These are phyloP conservation scores for Seriola rivoliana DNA, from an alignment of 2,113 vertebrate genomes.

Conservation along the genomic window DNA sequence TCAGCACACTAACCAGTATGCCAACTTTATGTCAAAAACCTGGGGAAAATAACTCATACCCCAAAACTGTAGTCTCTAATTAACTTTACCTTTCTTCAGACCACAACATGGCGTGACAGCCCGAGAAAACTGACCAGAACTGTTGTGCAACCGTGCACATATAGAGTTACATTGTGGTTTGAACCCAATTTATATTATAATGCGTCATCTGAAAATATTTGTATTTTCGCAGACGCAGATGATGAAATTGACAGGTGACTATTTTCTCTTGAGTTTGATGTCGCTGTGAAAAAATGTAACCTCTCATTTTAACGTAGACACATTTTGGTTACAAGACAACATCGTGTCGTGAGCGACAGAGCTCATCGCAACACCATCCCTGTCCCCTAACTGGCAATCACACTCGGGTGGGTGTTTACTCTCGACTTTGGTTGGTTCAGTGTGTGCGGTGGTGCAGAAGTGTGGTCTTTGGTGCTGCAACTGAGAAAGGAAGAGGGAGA, in stretches of 20 bases:
- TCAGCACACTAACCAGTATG: conserved; percentile 38
- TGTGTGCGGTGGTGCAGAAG: conserved; percentile 39
- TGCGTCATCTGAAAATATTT: conserved; percentile 11
- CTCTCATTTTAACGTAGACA: background rate
- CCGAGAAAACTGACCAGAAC: conserved; percentile 76
- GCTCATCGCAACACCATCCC: background rate
- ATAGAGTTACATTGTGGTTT: conserved; percentile 75
- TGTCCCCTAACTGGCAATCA: conserved; percentile 20
- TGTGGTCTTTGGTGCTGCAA: conserved; percentile 21
- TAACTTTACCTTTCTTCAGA: conserved; percentile 82
- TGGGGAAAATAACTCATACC: conserved; percentile 71
- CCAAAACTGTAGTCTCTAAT: conserved; percentile 80
- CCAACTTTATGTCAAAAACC: conserved; percentile 82
- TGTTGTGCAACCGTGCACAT: conserved; percentile 72
- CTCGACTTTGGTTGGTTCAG: conserved; percentile 22
- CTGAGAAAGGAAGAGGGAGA: conserved; percentile 55
- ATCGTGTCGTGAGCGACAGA: background rate
- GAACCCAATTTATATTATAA: conserved; percentile 72
- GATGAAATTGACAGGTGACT: conserved; percentile 69
- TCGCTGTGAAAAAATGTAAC: background rate
- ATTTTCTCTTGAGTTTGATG: conserved; percentile 29
- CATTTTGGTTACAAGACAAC: background rate
- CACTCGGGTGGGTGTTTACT: conserved; percentile 22
- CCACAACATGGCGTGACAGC: conserved; percentile 75
- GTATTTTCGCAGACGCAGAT: conserved; percentile 12